Evolutionary conservation across 2,888 invertebrate genomes (phyloP), one percentile per base, ranked within the genome.

Genomic region (Leuctra nigra): DNA sequence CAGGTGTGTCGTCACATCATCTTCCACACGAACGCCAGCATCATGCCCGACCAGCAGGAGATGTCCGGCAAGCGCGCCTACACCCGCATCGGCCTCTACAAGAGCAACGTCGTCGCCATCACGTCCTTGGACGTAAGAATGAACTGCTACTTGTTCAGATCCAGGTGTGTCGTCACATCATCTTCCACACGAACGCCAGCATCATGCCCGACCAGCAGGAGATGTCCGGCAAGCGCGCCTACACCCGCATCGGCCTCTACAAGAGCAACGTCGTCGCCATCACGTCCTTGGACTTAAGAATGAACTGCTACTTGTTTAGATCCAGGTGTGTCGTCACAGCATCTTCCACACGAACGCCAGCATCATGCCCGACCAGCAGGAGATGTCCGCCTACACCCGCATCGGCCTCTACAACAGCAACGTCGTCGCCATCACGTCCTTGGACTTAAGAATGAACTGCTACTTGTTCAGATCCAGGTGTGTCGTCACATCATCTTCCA

Each of bases 201-300:
- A 66, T 72, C 22, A 68, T 18, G 24, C 47, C 57, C 18, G n/a
- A n/a, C n/a, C n/a, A n/a, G n/a, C n/a, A n/a, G 23, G 57, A 55
- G 18, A 41, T 54, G 16, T 46, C 57, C 9, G 64, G 65, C 2
- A 66, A 65, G 60, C 61, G 82, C 1, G 81, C 83, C 1, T 83
- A 83, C 68, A 83, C 84, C 0, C 77, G 76, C 24, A 80, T 83
- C 61, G 89, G 86, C 0, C 72, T 87, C 16, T 86, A 86, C 69
- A 80, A 83, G 63, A 86, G 88, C 3, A 88, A 84, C 69, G 83
- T 89, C 38, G 87, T 90, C 0, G 88, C 88, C 3, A 81, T 90
- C 52, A 88, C n/a, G n/a, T n/a, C n/a, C n/a, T n/a, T n/a, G n/a
- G n/a, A n/a, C n/a, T n/a, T n/a, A n/a, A n/a, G n/a, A n/a, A n/a